Percentiles rank a stretch among this genome's conserved stretches.
These are phyloP conservation scores for Cactoblastis cactorum DNA, from an alignment of 2,888 invertebrate genomes.

Conservation along the genomic window DNA sequence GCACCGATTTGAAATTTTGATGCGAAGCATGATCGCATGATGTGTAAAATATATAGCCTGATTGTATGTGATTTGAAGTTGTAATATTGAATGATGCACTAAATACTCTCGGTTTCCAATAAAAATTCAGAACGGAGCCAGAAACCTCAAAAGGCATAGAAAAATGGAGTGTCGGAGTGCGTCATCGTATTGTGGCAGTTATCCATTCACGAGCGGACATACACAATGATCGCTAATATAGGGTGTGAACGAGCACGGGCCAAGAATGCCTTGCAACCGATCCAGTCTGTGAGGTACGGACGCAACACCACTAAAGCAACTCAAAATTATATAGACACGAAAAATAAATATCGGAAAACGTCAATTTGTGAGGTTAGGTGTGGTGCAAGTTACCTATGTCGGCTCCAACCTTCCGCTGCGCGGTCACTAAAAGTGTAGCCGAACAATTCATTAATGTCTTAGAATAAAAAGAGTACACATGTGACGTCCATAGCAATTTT, in stretches of 20 bases:
- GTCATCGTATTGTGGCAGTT: slow-evolving; percentile 60
- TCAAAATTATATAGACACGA: slow-evolving; percentile 76
- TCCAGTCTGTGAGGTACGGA: slow-evolving; percentile 78
- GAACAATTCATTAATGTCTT: slow-evolving; percentile 73
- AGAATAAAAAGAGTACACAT: slow-evolving; percentile 54
- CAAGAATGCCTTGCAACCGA: slow-evolving; percentile 76
- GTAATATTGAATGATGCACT: slow-evolving; percentile 74
- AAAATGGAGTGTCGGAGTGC: slow-evolving; percentile 71
- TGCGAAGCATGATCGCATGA: slow-evolving; percentile 24
- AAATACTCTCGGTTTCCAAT: slow-evolving; percentile 55
- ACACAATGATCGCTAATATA: slow-evolving; percentile 76
- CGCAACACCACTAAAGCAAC: slow-evolving; percentile 80
- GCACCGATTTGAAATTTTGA: slow-evolving; percentile 33
- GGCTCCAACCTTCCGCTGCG: slow-evolving; percentile 85
- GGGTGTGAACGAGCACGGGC: slow-evolving; percentile 75
- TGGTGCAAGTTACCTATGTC: slow-evolving; percentile 84
- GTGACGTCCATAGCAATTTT: slow-evolving; percentile 49
- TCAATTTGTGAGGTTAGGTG: slow-evolving; percentile 78
- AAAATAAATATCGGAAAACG: slow-evolving; percentile 76
- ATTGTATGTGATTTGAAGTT: slow-evolving; percentile 29
- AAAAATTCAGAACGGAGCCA: slow-evolving; percentile 66
- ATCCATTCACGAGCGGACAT: slow-evolving; percentile 74
- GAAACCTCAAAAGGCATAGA: slow-evolving; percentile 67
- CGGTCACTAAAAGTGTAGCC: slow-evolving; percentile 82
- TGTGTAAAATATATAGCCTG: slow-evolving; percentile 23